Percentiles rank a stretch among this genome's conserved stretches.
Evolutionary conservation across 2,113 vertebrate genomes (phyloP).

Genomic region (Entelurus aequoreus): DNA sequence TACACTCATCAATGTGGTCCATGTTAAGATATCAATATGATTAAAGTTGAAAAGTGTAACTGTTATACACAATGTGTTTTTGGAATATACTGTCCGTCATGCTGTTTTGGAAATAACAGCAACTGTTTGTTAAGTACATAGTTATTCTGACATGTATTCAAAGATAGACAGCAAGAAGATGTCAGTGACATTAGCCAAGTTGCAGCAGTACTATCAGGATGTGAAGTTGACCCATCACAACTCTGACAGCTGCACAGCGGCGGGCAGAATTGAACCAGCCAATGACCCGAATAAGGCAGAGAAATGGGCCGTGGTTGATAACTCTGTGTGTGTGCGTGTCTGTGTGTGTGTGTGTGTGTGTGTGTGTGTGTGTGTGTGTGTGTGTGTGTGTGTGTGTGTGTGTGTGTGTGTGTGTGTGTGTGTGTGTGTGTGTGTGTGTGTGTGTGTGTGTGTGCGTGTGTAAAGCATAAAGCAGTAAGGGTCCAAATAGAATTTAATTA

Average conservation of each 20-base stretch:
- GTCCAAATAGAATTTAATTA: no score
- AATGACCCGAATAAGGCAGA: conserved; percentile 39
- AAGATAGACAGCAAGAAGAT: no score
- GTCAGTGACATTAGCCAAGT: not conserved
- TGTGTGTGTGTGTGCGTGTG: not conserved
- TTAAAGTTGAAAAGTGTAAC: no score
- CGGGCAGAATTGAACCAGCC: conserved; percentile 48
- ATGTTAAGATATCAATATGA: no score
- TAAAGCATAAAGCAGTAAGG: no score
- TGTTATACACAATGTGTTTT: no score
- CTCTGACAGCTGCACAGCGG: conserved; percentile 23
- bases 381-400: conserved; percentile 1
- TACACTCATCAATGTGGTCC: no score
- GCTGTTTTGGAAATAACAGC: no score
- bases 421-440: not conserved
- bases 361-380: not conserved
- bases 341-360: not conserved
- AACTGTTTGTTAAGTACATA: no score
- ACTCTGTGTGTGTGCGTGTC: conserved; percentile 7
- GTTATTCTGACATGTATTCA: no score
- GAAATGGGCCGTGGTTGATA: conserved; percentile 58
- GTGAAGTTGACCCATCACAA: conserved; percentile 39
- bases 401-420: not conserved
- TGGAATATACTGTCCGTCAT: no score
- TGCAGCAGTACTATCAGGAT: conserved; percentile 20